Percentiles rank a stretch among this genome's conserved stretches.
phyloP scores from a whole-genome alignment of 2,888 invertebrate species.

The Morinoia aosen region DNA sequence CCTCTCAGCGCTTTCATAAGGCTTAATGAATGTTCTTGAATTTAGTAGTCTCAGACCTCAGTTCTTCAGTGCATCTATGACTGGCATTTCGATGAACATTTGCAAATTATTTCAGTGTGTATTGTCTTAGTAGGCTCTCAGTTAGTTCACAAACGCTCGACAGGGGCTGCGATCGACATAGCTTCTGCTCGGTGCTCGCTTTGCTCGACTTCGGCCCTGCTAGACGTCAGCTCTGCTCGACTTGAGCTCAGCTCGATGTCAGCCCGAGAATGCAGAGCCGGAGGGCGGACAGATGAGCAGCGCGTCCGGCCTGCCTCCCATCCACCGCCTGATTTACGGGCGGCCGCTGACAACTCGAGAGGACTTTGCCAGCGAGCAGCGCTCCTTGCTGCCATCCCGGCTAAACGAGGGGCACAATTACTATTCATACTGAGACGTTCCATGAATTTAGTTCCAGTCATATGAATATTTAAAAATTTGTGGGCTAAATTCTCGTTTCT shows the following conservation, averaged over 20 bases:
- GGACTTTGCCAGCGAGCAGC: neutral
- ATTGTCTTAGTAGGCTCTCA: too few species aligned
- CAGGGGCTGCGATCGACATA: too few species aligned
- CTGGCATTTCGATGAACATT: too few species aligned
- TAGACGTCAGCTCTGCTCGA: too few species aligned
- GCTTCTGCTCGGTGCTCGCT: too few species aligned
- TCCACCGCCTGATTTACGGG: neutral
- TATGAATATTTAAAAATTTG: neutral
- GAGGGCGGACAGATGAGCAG: neutral
- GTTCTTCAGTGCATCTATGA: too few species aligned
- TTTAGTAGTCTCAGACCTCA: too few species aligned
- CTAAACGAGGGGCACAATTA: neutral
- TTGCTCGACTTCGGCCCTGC: too few species aligned
- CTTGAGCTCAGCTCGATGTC: neutral
- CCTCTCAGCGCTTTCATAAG: too few species aligned
- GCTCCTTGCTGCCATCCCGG: neutral
- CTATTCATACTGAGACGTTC: neutral
- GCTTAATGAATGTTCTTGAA: too few species aligned
- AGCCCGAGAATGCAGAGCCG: neutral
- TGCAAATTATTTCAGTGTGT: too few species aligned
- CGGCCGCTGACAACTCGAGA: neutral
- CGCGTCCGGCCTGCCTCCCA: neutral
- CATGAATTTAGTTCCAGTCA: neutral
- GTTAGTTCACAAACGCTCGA: too few species aligned
- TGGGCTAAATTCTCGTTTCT: neutral